phyloP scores from a whole-genome alignment of 2,797 vertebrate genomes.

The Aplochiton taeniatus region DNA sequence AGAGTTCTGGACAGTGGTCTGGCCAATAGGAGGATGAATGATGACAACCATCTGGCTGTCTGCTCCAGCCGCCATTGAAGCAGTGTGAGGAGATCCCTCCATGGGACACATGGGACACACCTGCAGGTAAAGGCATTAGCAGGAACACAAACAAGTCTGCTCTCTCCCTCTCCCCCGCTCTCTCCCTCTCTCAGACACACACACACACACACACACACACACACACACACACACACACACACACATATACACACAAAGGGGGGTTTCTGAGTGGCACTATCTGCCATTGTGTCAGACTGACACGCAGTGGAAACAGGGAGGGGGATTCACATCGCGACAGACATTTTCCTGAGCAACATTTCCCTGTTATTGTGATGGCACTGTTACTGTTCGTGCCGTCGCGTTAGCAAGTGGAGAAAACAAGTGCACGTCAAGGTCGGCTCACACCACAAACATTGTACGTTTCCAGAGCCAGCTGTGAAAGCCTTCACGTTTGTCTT shows the following conservation, averaged over 20 bases:
- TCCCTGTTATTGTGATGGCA: neutral
- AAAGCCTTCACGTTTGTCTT: too few species aligned
- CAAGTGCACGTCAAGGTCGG: too few species aligned
- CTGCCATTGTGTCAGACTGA: slow-evolving; percentile 4
- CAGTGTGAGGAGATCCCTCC: slow-evolving; percentile 34
- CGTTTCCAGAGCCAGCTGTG: too few species aligned
- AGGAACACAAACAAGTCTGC: slow-evolving; percentile 23
- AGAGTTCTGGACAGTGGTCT: slow-evolving; percentile 23
- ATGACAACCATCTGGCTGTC: slow-evolving; percentile 50
- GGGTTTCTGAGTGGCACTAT: neutral
- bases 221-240: neutral
- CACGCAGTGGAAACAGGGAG: neutral
- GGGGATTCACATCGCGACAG: neutral
- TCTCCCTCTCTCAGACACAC: slow-evolving; percentile 13
- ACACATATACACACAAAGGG: slow-evolving; percentile 3
- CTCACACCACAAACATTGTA: too few species aligned
- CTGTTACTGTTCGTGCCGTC: neutral
- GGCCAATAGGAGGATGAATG: slow-evolving; percentile 27
- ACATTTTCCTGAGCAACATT: slow-evolving; percentile 12
- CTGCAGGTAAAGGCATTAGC: slow-evolving; percentile 52
- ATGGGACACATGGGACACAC: slow-evolving; percentile 41
- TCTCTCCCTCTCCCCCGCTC: slow-evolving; percentile 13
- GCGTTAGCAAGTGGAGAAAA: too few species aligned
- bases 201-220: slow-evolving; percentile 14
- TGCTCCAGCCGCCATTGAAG: slow-evolving; percentile 32